A percentile compares a stretch with the other conserved stretches of the same genome.
phyloP scores from a whole-genome alignment of 2,888 invertebrate species.

The Esperia sulphurella region DNA sequence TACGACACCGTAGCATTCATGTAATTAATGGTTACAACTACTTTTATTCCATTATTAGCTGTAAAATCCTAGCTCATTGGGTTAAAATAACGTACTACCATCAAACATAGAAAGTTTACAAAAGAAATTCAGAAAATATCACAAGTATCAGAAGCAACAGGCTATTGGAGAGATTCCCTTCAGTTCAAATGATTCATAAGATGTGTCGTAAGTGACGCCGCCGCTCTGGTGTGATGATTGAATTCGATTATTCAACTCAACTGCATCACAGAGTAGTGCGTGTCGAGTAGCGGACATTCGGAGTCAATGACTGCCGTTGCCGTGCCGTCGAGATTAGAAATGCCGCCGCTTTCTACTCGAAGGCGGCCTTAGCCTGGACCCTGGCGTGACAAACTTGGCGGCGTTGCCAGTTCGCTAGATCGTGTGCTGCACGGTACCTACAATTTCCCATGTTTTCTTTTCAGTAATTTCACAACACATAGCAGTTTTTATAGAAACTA shows the following conservation, averaged over 20 bases:
- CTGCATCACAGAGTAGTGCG: conserved; percentile 3
- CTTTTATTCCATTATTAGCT: too few relatives aligned
- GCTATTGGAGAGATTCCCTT: too few relatives aligned
- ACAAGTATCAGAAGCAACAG: too few relatives aligned
- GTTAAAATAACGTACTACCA: too few relatives aligned
- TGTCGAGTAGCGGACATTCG: conserved; percentile 7
- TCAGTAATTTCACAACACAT: background rate
- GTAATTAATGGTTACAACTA: too few relatives aligned
- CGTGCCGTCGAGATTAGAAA: conserved; percentile 65
- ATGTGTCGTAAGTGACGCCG: background rate
- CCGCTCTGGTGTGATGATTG: background rate
- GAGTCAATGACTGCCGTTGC: conserved; percentile 68
- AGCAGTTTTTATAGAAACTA: too few relatives aligned
- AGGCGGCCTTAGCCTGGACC: conserved; percentile 55
- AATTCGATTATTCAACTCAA: background rate
- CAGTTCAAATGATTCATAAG: too few relatives aligned
- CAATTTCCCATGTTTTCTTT: background rate
- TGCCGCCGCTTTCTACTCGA: conserved; percentile 67
- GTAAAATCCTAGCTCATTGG: too few relatives aligned
- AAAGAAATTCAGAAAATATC: too few relatives aligned
- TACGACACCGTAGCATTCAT: too few relatives aligned
- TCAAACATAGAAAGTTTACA: too few relatives aligned
- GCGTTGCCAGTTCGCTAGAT: conserved; percentile 53
- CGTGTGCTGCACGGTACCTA: background rate
- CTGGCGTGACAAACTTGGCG: conserved; percentile 22